Percentiles rank a stretch among this genome's conserved stretches.
Evolutionary conservation across 2,888 invertebrate species (phyloP).

Genomic region (Heliconius charithonia): DNA sequence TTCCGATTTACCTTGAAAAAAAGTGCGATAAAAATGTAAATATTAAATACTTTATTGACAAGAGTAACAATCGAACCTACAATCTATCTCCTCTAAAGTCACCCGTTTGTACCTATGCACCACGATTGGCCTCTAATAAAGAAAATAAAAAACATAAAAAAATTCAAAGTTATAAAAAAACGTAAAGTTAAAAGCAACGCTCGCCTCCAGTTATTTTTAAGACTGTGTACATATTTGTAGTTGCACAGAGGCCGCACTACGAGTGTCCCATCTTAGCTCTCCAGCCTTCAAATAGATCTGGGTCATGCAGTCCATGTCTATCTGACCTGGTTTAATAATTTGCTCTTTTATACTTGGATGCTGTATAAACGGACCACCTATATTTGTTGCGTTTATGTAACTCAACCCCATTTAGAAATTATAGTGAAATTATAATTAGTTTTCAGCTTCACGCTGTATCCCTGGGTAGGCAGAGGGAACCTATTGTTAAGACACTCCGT

Average conservation of each 20-base stretch:
- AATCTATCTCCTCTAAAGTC: too few species aligned
- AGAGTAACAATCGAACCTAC: too few species aligned
- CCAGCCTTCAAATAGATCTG: slow-evolving; percentile 28
- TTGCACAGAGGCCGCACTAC: slow-evolving; percentile 23
- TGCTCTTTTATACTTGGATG: slow-evolving; percentile 26
- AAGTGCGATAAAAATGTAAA: too few species aligned
- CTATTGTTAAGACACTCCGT: too few species aligned
- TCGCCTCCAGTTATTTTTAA: slow-evolving; percentile 25
- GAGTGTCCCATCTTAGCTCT: slow-evolving; percentile 26
- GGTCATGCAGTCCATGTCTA: slow-evolving; percentile 24
- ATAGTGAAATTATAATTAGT: not conserved
- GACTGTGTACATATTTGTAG: slow-evolving; percentile 24
- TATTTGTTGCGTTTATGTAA: not conserved
- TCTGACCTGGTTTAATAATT: slow-evolving; percentile 29
- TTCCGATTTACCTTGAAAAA: too few species aligned
- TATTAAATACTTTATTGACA: too few species aligned
- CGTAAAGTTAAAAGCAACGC: not conserved
- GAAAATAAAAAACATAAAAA: not conserved
- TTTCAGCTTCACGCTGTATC: too few species aligned
- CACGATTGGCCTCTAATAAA: too few species aligned
- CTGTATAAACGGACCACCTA: not conserved
- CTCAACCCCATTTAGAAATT: not conserved
- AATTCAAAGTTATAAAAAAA: not conserved
- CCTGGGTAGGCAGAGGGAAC: too few species aligned
- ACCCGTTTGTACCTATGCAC: too few species aligned